Conservation (phyloP, 2,113 vertebrate species). For the Hippocampus comes region DNA sequence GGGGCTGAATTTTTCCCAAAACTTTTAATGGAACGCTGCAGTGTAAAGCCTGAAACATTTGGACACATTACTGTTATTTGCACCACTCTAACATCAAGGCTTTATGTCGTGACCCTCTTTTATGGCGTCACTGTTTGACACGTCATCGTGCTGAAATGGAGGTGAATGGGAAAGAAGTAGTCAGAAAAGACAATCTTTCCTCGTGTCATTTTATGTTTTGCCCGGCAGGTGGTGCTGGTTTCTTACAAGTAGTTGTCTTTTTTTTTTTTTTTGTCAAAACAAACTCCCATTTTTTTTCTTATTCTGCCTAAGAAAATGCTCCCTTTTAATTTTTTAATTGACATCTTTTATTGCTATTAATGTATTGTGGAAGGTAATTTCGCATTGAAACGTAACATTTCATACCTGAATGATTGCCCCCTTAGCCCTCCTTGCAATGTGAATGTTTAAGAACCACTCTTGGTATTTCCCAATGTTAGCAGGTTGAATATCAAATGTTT, state of each 20-base stretch:
- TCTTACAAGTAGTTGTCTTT: slow-evolving; percentile 14
- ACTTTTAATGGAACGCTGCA: no score
- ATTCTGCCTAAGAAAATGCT: neutral
- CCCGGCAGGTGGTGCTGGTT: slow-evolving; percentile 49
- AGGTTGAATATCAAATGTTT: neutral
- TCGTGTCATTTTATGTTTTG: slow-evolving; percentile 24
- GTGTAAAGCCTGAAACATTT: neutral
- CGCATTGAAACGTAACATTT: neutral
- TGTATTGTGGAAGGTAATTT: neutral
- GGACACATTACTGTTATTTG: neutral
- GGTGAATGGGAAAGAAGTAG: neutral
- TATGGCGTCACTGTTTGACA: neutral
- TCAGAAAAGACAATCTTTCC: slow-evolving; percentile 37
- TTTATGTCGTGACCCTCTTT: neutral
- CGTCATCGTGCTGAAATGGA: neutral
- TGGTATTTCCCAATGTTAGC: neutral
- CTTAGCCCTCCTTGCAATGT: slow-evolving; percentile 22
- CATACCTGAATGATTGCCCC: neutral
- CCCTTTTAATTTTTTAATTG: neutral
- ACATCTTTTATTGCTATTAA: neutral
- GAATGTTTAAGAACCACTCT: slow-evolving; percentile 21
- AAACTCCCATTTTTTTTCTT: neutral
- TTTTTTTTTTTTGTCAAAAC: neutral
- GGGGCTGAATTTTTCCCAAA: neutral
- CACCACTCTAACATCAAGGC: neutral